These are phyloP conservation scores for Corvus hawaiiensis DNA, from an alignment of 2,113 vertebrate species.

Conservation along the genomic window DNA sequence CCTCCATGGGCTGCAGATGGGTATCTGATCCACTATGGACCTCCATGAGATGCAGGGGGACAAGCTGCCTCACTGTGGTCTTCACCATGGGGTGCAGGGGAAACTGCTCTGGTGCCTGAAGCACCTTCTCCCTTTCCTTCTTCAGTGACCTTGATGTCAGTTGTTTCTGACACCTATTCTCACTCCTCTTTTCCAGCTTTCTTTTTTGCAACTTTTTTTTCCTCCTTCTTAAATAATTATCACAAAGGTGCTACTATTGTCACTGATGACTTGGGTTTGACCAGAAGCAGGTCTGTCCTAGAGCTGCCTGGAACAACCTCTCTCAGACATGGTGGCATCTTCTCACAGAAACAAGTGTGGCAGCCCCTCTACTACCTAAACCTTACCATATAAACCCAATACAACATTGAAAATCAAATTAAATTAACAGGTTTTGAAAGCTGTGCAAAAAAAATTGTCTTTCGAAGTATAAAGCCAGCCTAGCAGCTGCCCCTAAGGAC, in stretches of 20 bases:
- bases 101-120: not conserved
- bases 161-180: not conserved
- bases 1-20: not conserved
- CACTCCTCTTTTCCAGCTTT: not conserved
- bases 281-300: not conserved
- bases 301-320: not conserved
- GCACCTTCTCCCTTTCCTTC: not conserved
- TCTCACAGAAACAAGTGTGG: not conserved
- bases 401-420: not conserved
- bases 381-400: not conserved
- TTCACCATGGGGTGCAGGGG: not conserved
- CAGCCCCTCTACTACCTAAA: not conserved
- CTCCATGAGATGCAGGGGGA: not conserved
- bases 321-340: not conserved
- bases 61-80: not conserved
- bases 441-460: not conserved
- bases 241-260: not conserved
- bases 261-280: not conserved
- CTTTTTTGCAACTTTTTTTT: not conserved
- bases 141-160: not conserved
- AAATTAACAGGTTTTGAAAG: not conserved
- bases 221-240: not conserved
- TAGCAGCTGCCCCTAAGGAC: not conserved
- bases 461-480: not conserved
- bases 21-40: not conserved